phyloP scores from a whole-genome alignment of 1,140 invertebrate species.

The Drosophila malerkotliana region DNA sequence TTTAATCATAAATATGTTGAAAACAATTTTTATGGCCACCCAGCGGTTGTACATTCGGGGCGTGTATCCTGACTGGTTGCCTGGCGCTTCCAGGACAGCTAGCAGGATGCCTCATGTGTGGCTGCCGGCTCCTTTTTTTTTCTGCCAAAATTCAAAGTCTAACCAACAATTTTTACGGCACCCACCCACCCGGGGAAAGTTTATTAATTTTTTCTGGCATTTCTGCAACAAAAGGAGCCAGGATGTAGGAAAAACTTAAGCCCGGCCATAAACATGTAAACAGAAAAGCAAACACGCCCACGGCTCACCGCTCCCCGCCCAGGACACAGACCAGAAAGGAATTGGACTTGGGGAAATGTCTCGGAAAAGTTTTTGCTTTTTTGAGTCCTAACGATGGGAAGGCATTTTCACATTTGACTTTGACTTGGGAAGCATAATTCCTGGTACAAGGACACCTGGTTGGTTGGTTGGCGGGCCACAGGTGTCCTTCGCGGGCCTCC shows the following conservation, averaged over 20 bases:
- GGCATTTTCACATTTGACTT: constrained; percentile 64
- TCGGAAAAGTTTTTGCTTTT: constrained; percentile 55
- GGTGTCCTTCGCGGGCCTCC: neutral
- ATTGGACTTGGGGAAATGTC: constrained; percentile 46
- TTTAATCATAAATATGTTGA: constrained; percentile 40
- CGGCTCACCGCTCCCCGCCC: too few relatives aligned
- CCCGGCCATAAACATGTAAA: constrained; percentile 53
- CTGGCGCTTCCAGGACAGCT: neutral
- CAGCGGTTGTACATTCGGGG: neutral
- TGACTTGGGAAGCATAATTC: constrained; percentile 54
- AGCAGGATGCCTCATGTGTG: neutral
- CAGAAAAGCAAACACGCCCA: constrained; percentile 30
- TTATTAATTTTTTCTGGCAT: constrained; percentile 46
- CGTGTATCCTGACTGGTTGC: neutral
- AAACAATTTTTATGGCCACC: constrained; percentile 13
- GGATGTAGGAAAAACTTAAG: constrained; percentile 29
- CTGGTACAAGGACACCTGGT: constrained; percentile 2
- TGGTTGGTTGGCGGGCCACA: neutral
- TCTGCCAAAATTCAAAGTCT: constrained; percentile 6
- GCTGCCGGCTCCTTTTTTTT: neutral
- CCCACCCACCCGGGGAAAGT: constrained; percentile 32
- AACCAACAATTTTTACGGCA: constrained; percentile 36
- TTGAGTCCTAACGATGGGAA: constrained; percentile 15
- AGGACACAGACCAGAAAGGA: neutral
- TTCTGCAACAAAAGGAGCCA: constrained; percentile 16